phyloP scores from a whole-genome alignment of 2,888 invertebrate species.

The Drosophila antonietae region DNA sequence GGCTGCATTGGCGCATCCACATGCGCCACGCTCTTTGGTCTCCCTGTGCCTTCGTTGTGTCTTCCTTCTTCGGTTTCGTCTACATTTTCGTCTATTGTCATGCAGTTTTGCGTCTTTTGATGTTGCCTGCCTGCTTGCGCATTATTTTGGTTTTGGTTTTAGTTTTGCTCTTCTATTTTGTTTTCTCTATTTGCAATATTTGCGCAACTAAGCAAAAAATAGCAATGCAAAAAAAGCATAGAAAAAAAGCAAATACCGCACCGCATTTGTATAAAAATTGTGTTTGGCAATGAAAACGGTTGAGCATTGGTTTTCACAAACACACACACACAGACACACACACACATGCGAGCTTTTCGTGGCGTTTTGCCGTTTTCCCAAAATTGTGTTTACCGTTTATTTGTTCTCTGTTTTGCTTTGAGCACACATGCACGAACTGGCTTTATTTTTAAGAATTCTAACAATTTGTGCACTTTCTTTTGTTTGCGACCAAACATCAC shows the following conservation, averaged over 20 bases:
- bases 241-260: conserved; percentile 33
- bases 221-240: conserved; percentile 8
- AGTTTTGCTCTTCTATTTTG: conserved; percentile 8
- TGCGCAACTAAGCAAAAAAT: conserved; percentile 56
- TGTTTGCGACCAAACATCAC: conserved; percentile 73
- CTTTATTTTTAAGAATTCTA: conserved; percentile 64
- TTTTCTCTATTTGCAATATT: conserved; percentile 37
- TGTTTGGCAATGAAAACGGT: conserved; percentile 72
- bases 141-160: conserved; percentile 44
- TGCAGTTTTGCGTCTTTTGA: conserved; percentile 42
- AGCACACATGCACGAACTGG: conserved; percentile 43
- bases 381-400: conserved; percentile 22
- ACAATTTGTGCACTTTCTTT: conserved; percentile 78
- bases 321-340: conserved; percentile 12
- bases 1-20: conserved; percentile 14
- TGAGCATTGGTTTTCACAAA: conserved; percentile 56
- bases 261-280: conserved; percentile 64
- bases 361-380: conserved; percentile 42
- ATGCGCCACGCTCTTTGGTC: conserved; percentile 1
- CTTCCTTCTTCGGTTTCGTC: neutral
- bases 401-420: conserved; percentile 36
- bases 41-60: neutral
- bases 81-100: conserved; percentile 27
- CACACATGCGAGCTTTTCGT: conserved; percentile 53
- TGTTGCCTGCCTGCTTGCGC: conserved; percentile 31